Percentiles rank a stretch among this genome's conserved stretches.
phyloP scores from a whole-genome alignment of 2,113 vertebrate species.

The Pluvianellus socialis region DNA sequence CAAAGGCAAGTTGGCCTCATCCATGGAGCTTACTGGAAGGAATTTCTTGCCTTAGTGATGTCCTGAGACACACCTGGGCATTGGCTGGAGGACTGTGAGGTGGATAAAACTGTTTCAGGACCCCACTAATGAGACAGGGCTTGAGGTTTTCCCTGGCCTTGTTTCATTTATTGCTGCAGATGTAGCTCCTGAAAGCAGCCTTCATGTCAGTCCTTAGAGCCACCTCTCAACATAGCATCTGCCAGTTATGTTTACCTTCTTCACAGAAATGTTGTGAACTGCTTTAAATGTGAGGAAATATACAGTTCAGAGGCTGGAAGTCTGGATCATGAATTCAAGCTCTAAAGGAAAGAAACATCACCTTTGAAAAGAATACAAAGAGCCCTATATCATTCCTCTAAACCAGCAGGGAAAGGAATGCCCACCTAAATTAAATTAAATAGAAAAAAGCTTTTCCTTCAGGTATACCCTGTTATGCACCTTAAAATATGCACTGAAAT shows the following conservation, averaged over 20 bases:
- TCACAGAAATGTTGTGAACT: neutral
- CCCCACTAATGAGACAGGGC: neutral
- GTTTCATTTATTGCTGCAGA: neutral
- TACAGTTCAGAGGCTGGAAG: neutral
- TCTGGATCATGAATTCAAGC: neutral
- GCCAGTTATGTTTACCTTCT: neutral
- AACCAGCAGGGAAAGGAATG: neutral
- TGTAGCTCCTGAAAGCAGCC: neutral
- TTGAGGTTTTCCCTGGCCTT: neutral
- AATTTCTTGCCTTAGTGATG: neutral
- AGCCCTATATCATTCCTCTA: neutral
- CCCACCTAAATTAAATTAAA: slow-evolving; percentile 32
- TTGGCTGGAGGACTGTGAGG: neutral
- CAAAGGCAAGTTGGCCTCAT: neutral
- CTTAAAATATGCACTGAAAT: slow-evolving; percentile 49
- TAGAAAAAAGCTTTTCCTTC: slow-evolving; percentile 6
- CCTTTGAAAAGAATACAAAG: slow-evolving; percentile 1
- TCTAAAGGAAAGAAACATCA: neutral
- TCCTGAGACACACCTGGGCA: neutral
- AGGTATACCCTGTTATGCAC: neutral
- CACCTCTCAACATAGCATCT: neutral
- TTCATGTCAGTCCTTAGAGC: neutral
- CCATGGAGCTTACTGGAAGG: neutral
- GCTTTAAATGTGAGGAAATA: neutral
- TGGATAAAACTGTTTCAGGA: neutral